Percentiles rank a stretch among this genome's conserved stretches.
phyloP scores from a whole-genome alignment of 2,113 vertebrate genomes.

The Redunca redunca region DNA sequence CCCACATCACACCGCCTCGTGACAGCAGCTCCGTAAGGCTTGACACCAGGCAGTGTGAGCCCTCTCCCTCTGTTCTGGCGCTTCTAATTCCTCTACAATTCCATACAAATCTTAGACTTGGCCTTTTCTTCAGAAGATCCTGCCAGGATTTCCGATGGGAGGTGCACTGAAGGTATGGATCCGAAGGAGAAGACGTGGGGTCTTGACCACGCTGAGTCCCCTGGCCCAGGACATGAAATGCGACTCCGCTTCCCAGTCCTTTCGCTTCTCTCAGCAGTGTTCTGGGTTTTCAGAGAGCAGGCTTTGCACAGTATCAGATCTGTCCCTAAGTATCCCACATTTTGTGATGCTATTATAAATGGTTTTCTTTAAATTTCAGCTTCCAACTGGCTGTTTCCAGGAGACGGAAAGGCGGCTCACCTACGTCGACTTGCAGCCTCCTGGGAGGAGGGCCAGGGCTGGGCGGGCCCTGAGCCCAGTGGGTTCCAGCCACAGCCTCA shows the following conservation, averaged over 20 bases:
- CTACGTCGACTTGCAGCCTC: too few relatives aligned
- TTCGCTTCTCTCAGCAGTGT: neutral
- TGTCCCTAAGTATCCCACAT: neutral
- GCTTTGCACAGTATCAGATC: neutral
- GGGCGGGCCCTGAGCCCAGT: fast-evolving
- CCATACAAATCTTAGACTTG: neutral
- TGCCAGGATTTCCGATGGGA: fast-evolving
- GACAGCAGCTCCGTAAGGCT: neutral
- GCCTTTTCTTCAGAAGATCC: neutral
- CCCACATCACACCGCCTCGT: fast-evolving
- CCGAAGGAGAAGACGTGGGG: fast-evolving
- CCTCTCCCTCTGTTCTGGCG: neutral
- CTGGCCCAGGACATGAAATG: fast-evolving
- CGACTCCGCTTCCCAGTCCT: fast-evolving
- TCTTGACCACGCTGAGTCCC: fast-evolving
- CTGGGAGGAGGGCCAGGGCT: neutral
- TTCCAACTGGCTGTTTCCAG: neutral
- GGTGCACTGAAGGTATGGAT: fast-evolving
- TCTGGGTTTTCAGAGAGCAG: neutral
- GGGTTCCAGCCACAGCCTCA: neutral
- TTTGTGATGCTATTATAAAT: neutral
- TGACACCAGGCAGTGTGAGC: too few relatives aligned
- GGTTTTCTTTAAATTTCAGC: neutral
- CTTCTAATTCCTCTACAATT: fast-evolving
- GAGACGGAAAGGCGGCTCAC: neutral